These are phyloP conservation scores for Delia radicum DNA, from an alignment of 1,140 invertebrate genomes.

Conservation along the genomic window DNA sequence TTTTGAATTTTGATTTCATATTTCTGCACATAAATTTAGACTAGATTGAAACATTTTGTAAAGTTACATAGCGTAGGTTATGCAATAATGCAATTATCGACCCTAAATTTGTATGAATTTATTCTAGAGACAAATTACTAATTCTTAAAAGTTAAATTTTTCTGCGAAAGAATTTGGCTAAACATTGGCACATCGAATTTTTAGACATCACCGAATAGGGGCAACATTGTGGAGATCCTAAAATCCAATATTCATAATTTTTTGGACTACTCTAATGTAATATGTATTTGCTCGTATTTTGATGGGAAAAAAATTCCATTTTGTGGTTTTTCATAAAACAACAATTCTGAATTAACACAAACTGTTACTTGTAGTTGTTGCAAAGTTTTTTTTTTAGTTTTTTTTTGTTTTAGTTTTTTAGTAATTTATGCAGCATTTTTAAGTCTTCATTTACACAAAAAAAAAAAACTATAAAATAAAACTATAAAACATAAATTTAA, in stretches of 20 bases:
- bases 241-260: neutral
- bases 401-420: slow-evolving; percentile 41
- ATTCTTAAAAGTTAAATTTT: too few relatives aligned
- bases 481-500: neutral
- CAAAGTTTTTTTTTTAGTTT: slow-evolving; percentile 45
- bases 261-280: neutral
- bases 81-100: too few relatives aligned
- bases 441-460: slow-evolving; percentile 39
- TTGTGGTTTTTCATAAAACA: neutral
- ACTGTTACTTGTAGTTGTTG: slow-evolving; percentile 36
- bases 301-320: neutral
- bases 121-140: too few relatives aligned
- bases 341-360: slow-evolving; percentile 4
- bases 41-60: too few relatives aligned
- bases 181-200: too few relatives aligned
- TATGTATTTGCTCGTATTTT: neutral
- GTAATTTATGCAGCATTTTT: slow-evolving; percentile 43
- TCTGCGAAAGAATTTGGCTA: too few relatives aligned
- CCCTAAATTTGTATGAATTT: too few relatives aligned
- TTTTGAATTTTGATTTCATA: too few relatives aligned
- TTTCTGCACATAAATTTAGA: too few relatives aligned
- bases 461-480: neutral
- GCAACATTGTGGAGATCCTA: too few relatives aligned
- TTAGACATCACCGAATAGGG: too few relatives aligned
- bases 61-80: too few relatives aligned